phyloP scores from a whole-genome alignment of 2,113 vertebrate species.

The Oncorhynchus tshawytscha region DNA sequence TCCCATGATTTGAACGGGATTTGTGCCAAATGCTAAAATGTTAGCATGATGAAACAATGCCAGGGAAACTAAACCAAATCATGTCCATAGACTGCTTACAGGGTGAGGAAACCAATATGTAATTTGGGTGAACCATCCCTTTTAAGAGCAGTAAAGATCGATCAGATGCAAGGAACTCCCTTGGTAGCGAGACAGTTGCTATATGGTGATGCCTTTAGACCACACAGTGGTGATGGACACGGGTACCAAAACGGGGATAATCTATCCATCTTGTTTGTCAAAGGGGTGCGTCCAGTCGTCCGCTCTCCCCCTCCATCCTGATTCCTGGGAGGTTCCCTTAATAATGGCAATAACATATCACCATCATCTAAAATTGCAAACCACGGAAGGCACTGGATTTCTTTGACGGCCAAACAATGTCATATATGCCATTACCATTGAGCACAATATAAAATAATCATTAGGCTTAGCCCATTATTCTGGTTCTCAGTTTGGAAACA shows the following conservation, averaged over 20 bases:
- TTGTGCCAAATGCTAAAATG: too few species aligned
- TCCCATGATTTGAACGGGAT: too few species aligned
- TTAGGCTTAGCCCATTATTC: neutral
- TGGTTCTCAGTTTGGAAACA: neutral
- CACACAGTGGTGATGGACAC: too few species aligned
- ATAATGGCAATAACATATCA: too few species aligned
- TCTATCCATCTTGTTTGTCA: conserved; percentile 19
- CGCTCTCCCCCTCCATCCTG: neutral
- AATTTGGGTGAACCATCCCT: too few species aligned
- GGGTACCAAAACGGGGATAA: neutral
- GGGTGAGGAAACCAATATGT: too few species aligned
- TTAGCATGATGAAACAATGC: too few species aligned
- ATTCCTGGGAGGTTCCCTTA: neutral
- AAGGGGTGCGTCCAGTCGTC: conserved; percentile 8
- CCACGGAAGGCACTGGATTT: neutral
- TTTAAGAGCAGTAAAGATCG: neutral
- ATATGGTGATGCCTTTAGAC: too few species aligned
- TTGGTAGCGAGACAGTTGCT: conserved; percentile 25
- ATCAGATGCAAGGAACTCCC: neutral
- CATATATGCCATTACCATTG: too few species aligned
- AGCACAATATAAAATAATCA: neutral
- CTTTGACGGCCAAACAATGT: conserved; percentile 4
- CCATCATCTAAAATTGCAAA: neutral
- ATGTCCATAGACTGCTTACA: too few species aligned
- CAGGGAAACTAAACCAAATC: too few species aligned